These are phyloP conservation scores for Esox niger DNA, from an alignment of 2,113 vertebrate species.

Conservation along the genomic window DNA sequence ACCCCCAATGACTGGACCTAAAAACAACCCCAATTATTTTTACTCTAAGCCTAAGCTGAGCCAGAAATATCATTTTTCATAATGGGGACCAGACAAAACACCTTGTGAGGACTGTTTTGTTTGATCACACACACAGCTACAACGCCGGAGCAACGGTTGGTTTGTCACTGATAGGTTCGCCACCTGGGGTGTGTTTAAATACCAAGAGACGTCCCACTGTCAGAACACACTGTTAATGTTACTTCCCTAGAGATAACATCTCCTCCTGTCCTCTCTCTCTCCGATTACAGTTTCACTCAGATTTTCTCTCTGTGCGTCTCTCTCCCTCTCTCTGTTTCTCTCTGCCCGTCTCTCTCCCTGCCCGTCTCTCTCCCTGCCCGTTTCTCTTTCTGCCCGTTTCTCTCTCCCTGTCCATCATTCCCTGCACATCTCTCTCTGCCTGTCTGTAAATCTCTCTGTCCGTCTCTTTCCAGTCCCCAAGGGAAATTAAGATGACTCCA, in stretches of 20 bases:
- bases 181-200: no score
- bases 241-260: background rate
- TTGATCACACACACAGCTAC: no score
- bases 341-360: background rate
- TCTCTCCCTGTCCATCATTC: background rate
- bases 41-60: no score
- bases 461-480: constrained; percentile 29
- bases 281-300: background rate
- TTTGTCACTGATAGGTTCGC: no score
- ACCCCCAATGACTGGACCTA: no score
- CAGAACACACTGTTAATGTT: constrained; percentile 4
- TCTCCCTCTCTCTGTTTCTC: background rate
- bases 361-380: background rate
- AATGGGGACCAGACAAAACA: no score
- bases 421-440: background rate
- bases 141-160: no score
- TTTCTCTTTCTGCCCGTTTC: background rate
- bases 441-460: background rate
- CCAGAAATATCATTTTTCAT: no score
- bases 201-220: no score
- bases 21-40: no score
- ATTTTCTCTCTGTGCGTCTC: background rate
- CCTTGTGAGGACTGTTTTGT: no score
- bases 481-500: constrained; percentile 55
- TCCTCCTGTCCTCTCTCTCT: background rate